Evolutionary conservation across 2,888 invertebrate species (phyloP), one percentile per base, ranked within the genome.

Genomic region (Limnephilus rhombicus): DNA sequence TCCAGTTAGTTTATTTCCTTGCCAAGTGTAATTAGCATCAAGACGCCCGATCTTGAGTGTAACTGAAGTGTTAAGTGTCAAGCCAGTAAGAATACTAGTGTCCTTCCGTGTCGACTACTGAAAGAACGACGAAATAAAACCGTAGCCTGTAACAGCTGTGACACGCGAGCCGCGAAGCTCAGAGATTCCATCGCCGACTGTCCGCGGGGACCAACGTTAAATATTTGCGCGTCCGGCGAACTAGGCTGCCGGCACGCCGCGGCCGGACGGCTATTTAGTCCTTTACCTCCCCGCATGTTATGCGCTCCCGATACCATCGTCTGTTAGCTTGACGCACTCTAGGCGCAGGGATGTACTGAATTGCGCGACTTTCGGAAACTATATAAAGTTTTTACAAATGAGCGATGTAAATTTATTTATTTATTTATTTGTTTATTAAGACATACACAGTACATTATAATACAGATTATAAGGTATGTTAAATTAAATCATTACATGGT

Each of bases 101-200:
- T 86, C 86, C 86, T 86, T 86, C 86, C 86, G 86, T 86, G 86
- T 86, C 86, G 86, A 24, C 86, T 45, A 29, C 29, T 29, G 86
- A 45, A 86, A 49, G 29, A 49, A 83, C 18, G 34, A 86, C n/a
- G 41, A 85, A 85, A 85, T 85, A 85, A 85, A 85, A 85, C 41
- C n/a, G 24, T 34, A 37, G 85, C 15, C 34, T 24, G 41, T 85
- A 41, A 85, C 31, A 85, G 37, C 34, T 34, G 34, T 80, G 88
- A 31, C 80, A 80, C 41, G 24, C 31, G 80, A 89, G 88, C 41
- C 80, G 88, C 88, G 88, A 89, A 80, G 88, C 41, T 80, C 41
- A 89, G 88, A 89, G 88, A 89, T 89, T 89, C 88, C 88, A 89
- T 89, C 88, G 29, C 88, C 88, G 88, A 24, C 88, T 89, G 88